Base-by-base conservation (phyloP, 2,888 invertebrate species). In the Tachina grossa region DNA sequence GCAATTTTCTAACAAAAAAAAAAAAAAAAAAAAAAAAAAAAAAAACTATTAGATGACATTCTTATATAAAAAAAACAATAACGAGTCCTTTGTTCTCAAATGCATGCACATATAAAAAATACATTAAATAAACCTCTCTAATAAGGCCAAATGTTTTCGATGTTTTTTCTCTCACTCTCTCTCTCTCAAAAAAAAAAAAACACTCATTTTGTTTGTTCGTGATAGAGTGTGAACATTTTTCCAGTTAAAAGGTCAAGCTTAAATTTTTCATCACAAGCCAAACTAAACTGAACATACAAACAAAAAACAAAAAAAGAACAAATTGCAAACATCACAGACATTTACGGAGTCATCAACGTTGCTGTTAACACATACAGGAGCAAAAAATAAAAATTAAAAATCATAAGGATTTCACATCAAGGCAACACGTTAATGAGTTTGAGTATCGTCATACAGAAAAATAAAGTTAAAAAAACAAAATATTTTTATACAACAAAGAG, bases 221-320 rank as follows among this genome's bases (percentile, higher is more conserved):
- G 57, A 76, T 80, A 31, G 22, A 82, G 82, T 82, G 75, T 77
- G 57, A 71, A 83, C 31, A 71, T 71, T 57, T 76, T 71, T 8
- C 9, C 53, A 49, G 65, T 39, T 68, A 72, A 82, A 74, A 76
- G 71, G 82, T 76, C 82, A 83, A 83, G 22, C 63, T 79, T 49
- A 71, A 71, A 71, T 57, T 71, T 63, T 65, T 66, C 57, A 66
- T 47, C 55, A 79, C 68, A 43, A 61, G 43, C 16, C 31, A 55
- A 47, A 10, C 11, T 39, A 19, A 68, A 71, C 59, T 49, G n/a
- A 76, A 39, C 53, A 43, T 1, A 11, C 10, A 43, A n/a, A 22
- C 53, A 9, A 31, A 14, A 53, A 45, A 65, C 22, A 6, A 19
- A 45, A 65, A 45, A 6, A 19, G 47, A 47, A 74, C 31, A 65